Base-by-base conservation (phyloP, 2,888 invertebrate genomes). In the Eristalis arbustorum region DNA sequence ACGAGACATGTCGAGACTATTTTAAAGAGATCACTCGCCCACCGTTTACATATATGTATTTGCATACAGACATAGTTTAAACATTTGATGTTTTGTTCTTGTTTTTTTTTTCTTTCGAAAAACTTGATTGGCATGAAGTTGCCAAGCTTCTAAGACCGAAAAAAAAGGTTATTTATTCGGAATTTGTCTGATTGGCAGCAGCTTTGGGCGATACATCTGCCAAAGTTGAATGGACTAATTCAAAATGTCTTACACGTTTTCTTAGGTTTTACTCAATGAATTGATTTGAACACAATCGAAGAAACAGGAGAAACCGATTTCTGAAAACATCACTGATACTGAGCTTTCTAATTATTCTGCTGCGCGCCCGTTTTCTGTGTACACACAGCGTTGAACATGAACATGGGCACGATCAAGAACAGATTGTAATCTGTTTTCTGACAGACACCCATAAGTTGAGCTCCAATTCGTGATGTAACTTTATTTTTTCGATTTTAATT, bases 201-300 rank as follows among this genome's bases (percentile, higher is more conserved):
- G 67, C 56, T 56, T 71, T 22, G 66, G 28, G n/a, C 10, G 22
- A 56, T 68, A 56, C 64, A 25, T 62, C 28, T 73, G 68, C 59
- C 81, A 78, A 82, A 85, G 85, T 82, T 85, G 71, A 82, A 73
- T 78, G 85, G 71, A 85, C 85, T 69, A 34, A 42, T 67, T 71
- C 68, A 23, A 78, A 69, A 78, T 64, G 23, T 69, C 42, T 71
- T 42, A 62, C n/a, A 69, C 40, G 63, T 63, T 72, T 71, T 18
- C 42, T 11, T 28, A 14, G 25, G 6, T n/a, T 57, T 57, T 37
- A 67, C 59, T 61, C 40, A 59, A 40, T 49, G 62, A 73, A 68
- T 61, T 49, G 49, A 62, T 34, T 63, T 49, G 34, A 62, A 25
- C 37, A 56, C 56, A 28, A 11, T 8, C 40, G 18, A 18, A n/a